Evolutionary conservation across 1,140 invertebrate species (phyloP), one percentile per base, ranked within the genome.

Genomic region (Anastrepha ludens): DNA sequence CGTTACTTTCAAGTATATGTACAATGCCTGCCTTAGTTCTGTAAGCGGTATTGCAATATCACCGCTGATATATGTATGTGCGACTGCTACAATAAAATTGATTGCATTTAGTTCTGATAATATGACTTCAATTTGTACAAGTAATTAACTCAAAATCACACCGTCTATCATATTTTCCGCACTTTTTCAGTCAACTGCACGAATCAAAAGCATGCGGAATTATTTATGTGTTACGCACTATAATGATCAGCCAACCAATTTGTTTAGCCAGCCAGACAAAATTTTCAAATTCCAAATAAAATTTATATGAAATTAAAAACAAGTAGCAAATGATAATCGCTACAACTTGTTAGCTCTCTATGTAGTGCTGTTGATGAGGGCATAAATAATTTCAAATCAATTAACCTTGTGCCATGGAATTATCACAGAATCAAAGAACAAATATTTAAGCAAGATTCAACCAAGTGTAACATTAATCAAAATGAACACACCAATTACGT

Each of bases 331-430:
- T 41, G n/a, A 11, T 47, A 81, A 55, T 55, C n/a, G 41, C 9
- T 81, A 55, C n/a, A 50, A 29, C 5, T 13, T 81, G 44, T 20
- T 29, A 6, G 9, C 6, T 81, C n/a, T 58, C 5, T 20, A 67
- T 67, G 11, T 20, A 5, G 29, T 39, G 1, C 6, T 8, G 29
- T 11, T 9, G 20, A 1, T 55, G 74, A 39, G 13, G 9, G 74
- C 20, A 81, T 81, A 81, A 50, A 81, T 55, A 81, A 81, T 81
- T 55, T 55, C 7, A 55, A 81, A 81, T 81, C 74, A 81, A 81
- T 81, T 81, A 81, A 81, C 74, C 44, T 81, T 81, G 74, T n/a
- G 74, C n/a, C 47, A 81, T 55, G 8, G 20, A 81, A 81, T 74
- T 44, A 44, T 20, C n/a, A 29, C 44, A 81, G 17, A 81, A 55